Evolutionary conservation across 2,888 invertebrate genomes (phyloP), one percentile per base, ranked within the genome.

Genomic region (Cataglyphis rosenhaueri): DNA sequence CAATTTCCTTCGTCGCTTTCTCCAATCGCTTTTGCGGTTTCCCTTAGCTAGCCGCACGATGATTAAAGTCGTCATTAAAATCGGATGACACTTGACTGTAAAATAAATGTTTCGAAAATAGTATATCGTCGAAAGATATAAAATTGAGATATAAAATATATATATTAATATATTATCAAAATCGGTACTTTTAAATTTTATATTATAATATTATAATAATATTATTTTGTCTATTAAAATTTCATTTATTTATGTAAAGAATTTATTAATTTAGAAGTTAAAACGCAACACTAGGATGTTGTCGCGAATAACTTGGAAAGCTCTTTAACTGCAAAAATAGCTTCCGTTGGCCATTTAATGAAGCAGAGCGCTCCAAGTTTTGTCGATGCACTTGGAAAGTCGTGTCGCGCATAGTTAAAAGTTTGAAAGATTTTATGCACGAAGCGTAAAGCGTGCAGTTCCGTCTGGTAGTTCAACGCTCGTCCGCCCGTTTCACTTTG

Each of bases 401-500:
- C 78, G 78, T 70, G 71, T 70, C 78, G 59, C 59, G 78, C 78
- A 79, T 71, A 79, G 71, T 79, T 79, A 79, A 79, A 79, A 79
- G 78, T 79, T 79, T 35, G 59, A 61, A 61, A 79, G 78, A 71
- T 55, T 76, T 52, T 76, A 76, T 38, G 76, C 59, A 59, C 78
- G 21, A 48, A 25, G 66, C 71, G 71, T 79, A 70, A 44, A 59
- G 59, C 59, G 59, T 21, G 68, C 15, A 44, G 44, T 35, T 70
- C 32, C 44, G 78, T 35, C 59, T 44, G 12, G 2, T 41, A 44
- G 55, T 68, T 57, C 5, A 10, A 65, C 35, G 55, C 25, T 32
- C 59, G 59, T 15, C 41, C 59, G n/a, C 35, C 41, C 21, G 76
- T 29, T 44, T 59, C 32, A 32, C 44, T 12, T 78, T 44, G 59